Evolutionary conservation across 2,113 vertebrate species (phyloP).

Genomic region (Oreochromis niloticus): DNA sequence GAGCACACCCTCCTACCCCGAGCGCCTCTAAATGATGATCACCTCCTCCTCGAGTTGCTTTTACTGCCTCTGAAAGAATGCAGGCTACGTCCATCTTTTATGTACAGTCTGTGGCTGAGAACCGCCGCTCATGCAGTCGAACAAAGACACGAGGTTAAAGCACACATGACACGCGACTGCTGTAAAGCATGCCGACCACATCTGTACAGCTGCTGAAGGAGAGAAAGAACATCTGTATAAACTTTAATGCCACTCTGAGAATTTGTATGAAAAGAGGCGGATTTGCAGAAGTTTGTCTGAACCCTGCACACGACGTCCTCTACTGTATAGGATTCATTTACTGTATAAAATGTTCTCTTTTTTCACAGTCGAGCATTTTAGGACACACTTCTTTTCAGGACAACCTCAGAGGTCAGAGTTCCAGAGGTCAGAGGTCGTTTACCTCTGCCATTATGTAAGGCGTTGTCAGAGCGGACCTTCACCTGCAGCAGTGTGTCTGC

Average conservation of each 20-base stretch:
- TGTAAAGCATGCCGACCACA: neutral
- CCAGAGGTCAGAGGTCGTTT: neutral
- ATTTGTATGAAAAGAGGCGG: neutral
- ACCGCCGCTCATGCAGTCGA: neutral
- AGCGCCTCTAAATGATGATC: neutral
- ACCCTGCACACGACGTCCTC: neutral
- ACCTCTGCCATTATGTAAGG: neutral
- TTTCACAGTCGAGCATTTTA: neutral
- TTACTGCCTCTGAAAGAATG: neutral
- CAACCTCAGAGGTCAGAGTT: neutral
- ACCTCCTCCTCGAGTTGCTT: neutral
- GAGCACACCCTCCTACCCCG: neutral
- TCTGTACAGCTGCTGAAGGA: neutral
- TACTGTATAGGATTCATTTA: neutral
- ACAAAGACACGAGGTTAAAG: neutral
- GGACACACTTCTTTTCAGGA: too few relatives aligned
- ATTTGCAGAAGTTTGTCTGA: neutral
- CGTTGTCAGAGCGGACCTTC: neutral
- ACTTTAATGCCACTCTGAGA: rapidly evolving
- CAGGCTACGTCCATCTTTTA: neutral
- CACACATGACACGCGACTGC: neutral
- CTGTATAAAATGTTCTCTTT: rapidly evolving
- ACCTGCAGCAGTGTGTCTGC: neutral
- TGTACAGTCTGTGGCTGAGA: neutral
- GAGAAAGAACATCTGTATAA: neutral